These are phyloP conservation scores for Helogale parvula DNA, from an alignment of 2,113 vertebrate genomes.

Conservation along the genomic window DNA sequence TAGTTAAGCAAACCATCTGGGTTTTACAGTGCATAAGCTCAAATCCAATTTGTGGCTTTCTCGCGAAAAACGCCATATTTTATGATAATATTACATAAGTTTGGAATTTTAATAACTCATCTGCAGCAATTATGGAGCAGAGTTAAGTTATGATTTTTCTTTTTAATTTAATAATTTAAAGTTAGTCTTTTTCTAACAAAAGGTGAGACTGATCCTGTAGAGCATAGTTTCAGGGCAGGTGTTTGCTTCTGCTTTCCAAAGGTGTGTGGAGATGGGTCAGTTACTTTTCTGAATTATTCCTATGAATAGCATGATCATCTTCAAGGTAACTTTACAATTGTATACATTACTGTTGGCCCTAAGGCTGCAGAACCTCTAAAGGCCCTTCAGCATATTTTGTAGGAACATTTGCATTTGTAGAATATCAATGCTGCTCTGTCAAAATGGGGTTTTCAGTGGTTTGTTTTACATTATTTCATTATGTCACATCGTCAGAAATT, in stretches of 20 bases:
- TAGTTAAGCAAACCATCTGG: constrained; percentile 78
- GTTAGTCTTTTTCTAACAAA: constrained; percentile 62
- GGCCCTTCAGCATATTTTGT: not conserved
- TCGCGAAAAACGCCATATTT: constrained; percentile 77
- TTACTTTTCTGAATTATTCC: constrained; percentile 5
- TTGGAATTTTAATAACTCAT: constrained; percentile 74
- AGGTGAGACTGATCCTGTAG: constrained; percentile 42
- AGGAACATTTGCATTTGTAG: not conserved
- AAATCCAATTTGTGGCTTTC: constrained; percentile 74
- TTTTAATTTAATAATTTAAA: constrained; percentile 71
- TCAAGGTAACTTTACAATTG: not conserved
- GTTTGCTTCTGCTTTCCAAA: constrained; percentile 33
- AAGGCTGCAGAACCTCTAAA: not conserved
- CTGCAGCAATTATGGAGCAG: constrained; percentile 56
- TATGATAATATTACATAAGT: constrained; percentile 78
- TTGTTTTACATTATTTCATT: constrained; percentile 41
- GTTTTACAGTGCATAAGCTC: constrained; percentile 74
- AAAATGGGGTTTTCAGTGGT: not conserved
- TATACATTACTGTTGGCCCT: not conserved
- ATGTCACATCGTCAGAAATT: not conserved
- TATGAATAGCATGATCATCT: not conserved
- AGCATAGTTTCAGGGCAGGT: not conserved
- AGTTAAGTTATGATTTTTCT: constrained; percentile 59
- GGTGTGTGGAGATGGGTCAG: not conserved
- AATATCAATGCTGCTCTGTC: constrained; percentile 6